Evolutionary conservation across 2,888 invertebrate genomes (phyloP), one percentile per base, ranked within the genome.

Genomic region (Aphrophora alni): DNA sequence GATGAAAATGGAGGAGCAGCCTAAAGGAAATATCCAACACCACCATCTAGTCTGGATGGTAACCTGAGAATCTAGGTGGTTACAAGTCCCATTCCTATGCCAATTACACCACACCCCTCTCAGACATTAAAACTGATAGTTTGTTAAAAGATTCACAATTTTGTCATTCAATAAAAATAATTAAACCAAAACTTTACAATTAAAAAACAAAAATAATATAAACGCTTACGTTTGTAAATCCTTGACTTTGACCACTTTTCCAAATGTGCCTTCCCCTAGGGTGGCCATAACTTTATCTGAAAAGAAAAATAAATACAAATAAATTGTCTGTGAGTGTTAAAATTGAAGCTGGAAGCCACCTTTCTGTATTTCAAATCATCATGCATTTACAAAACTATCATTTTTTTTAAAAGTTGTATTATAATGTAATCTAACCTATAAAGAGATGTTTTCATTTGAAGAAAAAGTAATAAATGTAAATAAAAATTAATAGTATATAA

Each of bases 241-340:
- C 91, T 96, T 96, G 90, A 98, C 98, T 93, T 98, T 97, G 88
- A 99, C 98, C 88, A 99, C 99, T 93, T 99, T 98, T 89, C 99
- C 99, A 93, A 99, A 99, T 87, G 99, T 99, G 89, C 99, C 99
- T 92, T 99, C 99, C 87, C 99, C 99, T 88, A 99, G 95, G 87
- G 99, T 99, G 90, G 95, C 94, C 91, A 97, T 93, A 91, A 99
- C 96, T 93, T 97, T 97, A 95, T 98, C 99, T 99, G 97, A 88
- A 95, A 96, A 90, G 89, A 90, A 92, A 92, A 90, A 91, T 28
- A 70, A 70, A 71, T 24, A 70, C 14, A 25, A 73, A 33, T 80
- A 38, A 80, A 70, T 38, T 69, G 69, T 74, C 17, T n/a, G 74
- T 3, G 38, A 82, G 38, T 72, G 7, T 26, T 12, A 73, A 24